Percentiles rank a stretch among this genome's conserved stretches.
phyloP scores from a whole-genome alignment of 1,140 invertebrate genomes.

The Cotesia vestalis region DNA sequence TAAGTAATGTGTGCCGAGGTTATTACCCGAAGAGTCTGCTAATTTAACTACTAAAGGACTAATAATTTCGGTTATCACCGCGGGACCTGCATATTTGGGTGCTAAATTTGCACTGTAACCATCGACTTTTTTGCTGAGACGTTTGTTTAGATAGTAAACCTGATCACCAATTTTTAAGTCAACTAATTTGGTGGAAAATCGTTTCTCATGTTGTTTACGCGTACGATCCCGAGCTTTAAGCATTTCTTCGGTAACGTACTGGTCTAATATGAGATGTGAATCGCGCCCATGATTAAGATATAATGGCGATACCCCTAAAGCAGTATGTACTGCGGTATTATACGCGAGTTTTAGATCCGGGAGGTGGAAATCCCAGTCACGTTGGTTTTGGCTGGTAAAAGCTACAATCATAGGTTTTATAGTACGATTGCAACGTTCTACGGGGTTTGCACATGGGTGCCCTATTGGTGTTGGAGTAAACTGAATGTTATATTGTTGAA shows the following conservation, averaged over 20 bases:
- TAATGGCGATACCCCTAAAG: neutral
- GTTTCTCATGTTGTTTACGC: too few relatives aligned
- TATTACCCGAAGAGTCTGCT: neutral
- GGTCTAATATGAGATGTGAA: neutral
- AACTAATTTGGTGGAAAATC: too few relatives aligned
- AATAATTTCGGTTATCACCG: neutral
- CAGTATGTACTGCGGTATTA: too few relatives aligned
- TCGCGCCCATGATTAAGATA: neutral
- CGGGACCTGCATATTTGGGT: neutral
- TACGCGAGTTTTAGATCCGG: neutral
- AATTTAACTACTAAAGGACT: neutral
- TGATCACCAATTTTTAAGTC: too few relatives aligned
- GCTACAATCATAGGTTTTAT: too few relatives aligned
- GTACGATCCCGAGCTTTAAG: neutral
- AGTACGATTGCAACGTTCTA: too few relatives aligned
- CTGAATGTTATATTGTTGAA: too few relatives aligned
- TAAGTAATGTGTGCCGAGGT: neutral
- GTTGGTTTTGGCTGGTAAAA: too few relatives aligned
- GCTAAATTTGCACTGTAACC: neutral
- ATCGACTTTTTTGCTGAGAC: neutral
- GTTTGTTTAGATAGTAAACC: too few relatives aligned
- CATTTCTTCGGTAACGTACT: neutral
- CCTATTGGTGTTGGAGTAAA: too few relatives aligned
- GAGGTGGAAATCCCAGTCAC: conserved; percentile 17
- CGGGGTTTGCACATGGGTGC: too few relatives aligned